These are phyloP conservation scores for Tapirus indicus DNA, from an alignment of 2,797 vertebrate genomes.

Conservation along the genomic window DNA sequence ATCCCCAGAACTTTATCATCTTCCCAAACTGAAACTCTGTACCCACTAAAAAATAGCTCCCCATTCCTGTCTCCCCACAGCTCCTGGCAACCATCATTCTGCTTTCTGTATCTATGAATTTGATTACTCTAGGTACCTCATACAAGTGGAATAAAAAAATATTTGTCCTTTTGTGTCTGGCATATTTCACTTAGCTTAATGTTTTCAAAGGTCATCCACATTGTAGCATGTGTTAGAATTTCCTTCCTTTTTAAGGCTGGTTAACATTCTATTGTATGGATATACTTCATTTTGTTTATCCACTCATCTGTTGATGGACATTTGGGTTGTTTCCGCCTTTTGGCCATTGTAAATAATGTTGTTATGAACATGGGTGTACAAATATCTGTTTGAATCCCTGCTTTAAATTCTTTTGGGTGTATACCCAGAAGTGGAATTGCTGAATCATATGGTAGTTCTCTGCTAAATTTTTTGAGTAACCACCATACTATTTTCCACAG, in stretches of 20 bases:
- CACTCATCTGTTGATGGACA: neutral
- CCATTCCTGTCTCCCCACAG: neutral
- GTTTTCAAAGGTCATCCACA: conserved; percentile 2
- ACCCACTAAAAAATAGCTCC: neutral
- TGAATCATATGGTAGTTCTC: neutral
- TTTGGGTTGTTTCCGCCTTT: neutral
- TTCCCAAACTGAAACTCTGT: neutral
- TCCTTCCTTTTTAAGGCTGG: neutral
- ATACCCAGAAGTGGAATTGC: neutral
- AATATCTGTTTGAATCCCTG: neutral
- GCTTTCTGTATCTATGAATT: neutral
- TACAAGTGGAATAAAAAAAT: neutral
- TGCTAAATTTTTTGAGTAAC: neutral
- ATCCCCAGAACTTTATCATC: neutral
- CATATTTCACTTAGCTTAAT: neutral
- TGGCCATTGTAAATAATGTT: neutral
- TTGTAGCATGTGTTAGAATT: neutral
- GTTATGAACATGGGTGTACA: neutral
- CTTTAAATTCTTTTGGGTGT: neutral
- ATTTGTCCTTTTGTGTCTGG: neutral
- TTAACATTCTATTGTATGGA: neutral
- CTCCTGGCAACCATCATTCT: neutral
- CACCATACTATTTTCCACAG: neutral
- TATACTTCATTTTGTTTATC: neutral
- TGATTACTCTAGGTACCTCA: neutral